Evolutionary conservation across 2,113 vertebrate species (phyloP), one percentile per base, ranked within the genome.

Genomic region (Pseudorectes ferrugineus): DNA sequence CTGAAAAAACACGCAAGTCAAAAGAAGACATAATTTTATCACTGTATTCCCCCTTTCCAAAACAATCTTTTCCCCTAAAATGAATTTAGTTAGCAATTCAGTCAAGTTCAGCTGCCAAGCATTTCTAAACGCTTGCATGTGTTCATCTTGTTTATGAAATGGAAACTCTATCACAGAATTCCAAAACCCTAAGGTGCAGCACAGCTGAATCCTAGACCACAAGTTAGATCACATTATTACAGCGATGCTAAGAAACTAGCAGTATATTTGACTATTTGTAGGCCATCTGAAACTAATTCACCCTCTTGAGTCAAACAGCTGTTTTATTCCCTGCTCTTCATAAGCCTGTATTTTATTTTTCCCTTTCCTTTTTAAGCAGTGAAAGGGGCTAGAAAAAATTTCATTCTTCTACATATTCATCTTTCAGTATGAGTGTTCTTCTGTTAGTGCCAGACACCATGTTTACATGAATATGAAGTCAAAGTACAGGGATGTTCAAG

Each of bases 51-150:
- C 31, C 57, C 65, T 54, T 97, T 81, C 84, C 71, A 95, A 95
- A 95, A 91, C 79, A 91, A 85, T 92, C 62, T 80, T 89, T 95
- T 93, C 85, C 49, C 83, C 76, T 85, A 97, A 67, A 95, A 96
- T 65, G 91, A 96, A 78, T 63, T 91, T 22, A 74, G 77, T 62
- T 93, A 95, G 76, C 58, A 90, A 92, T 85, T 94, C 88, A 97
- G 92, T 54, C 93, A 96, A 95, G 83, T 88, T 96, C 70, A 87
- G 88, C 83, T 91, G 93, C 95, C 92, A 98, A 96, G 55, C 57
- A 78, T 86, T 97, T 97, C 81, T 93, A 96, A 97, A 95, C 5
- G 22, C 87, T 87, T 91, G 57, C 58, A 91, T 71, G 61, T 86
- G 59, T 80, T 96, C 15, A 3, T 54, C 74, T 81, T 95, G 57